Percentiles rank a stretch among this genome's conserved stretches.
Evolutionary conservation across 1,140 invertebrate species (phyloP).

Genomic region (Limonius californicus): DNA sequence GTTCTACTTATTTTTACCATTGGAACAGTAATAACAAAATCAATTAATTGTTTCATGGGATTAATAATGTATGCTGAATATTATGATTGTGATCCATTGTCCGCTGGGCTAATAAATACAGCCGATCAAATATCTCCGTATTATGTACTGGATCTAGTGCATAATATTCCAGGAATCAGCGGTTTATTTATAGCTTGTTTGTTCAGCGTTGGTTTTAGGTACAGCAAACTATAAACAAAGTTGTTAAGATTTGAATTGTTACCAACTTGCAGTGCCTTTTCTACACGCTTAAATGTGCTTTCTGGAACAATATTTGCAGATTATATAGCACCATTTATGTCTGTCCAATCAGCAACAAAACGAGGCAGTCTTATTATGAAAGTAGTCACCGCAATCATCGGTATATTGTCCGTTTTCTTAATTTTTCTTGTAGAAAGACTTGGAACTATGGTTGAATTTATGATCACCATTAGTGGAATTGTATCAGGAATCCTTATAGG

Average conservation of each 20-base stretch:
- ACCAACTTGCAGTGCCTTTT: constrained; percentile 56
- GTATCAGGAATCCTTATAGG: no score
- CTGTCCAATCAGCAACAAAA: neutral
- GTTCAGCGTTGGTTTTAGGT: constrained; percentile 61
- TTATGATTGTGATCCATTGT: constrained; percentile 64
- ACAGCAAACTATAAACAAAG: neutral
- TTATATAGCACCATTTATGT: constrained; percentile 51
- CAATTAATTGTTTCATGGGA: constrained; percentile 52
- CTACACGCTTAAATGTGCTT: constrained; percentile 61
- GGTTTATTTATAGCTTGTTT: constrained; percentile 61
- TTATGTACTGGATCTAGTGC: constrained; percentile 52
- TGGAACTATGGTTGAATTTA: no score
- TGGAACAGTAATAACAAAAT: constrained; percentile 63
- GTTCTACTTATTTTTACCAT: constrained; percentile 45
- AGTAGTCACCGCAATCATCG: no score
- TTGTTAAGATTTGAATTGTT: neutral
- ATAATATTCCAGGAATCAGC: constrained; percentile 49
- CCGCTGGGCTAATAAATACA: constrained; percentile 50
- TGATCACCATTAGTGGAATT: no score
- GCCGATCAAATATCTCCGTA: constrained; percentile 50
- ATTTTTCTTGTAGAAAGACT: no score
- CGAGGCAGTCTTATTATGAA: no score
- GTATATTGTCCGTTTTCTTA: no score
- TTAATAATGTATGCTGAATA: constrained; percentile 69
- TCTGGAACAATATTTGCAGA: constrained; percentile 66